Evolutionary conservation across 2,797 vertebrate species (phyloP), one percentile per base, ranked within the genome.

Genomic region (Cetoscarus ocellatus): DNA sequence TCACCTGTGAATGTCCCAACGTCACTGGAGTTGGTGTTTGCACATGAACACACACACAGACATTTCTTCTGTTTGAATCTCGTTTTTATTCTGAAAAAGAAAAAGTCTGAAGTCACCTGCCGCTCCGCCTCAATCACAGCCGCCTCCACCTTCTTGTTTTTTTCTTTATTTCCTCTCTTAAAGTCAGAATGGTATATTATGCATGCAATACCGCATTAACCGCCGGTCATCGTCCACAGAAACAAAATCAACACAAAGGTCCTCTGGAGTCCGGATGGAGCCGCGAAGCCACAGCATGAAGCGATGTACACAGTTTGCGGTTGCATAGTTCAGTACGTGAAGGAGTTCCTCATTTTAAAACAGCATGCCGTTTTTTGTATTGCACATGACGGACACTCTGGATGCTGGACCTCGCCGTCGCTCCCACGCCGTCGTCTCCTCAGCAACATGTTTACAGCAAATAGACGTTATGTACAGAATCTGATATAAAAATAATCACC

Each of bases 171-270:
- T 92, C 61, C 70, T 82, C 94, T 93, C 94, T 93, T 97, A 93
- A 97, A 98, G 97, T 95, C 90, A 95, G 94, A 95, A 95, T 95
- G 94, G 94, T 95, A 93, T 91, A 86, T 92, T 86, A 95, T 91
- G 96, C 97, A 98, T 98, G 97, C 97, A 96, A 92, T 95, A 96
- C 94, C 94, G 94, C 94, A 96, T 95, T 94, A 94, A 91, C 95
- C 87, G 81, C 86, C 93, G 94, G 93, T 94, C 93, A 93, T 94
- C 91, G 94, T 93, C 93, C 95, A 97, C 96, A 96, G 95, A 96
- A 96, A 95, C 90, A 61, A 53, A 49, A 36, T n/a, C 39, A 76
- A 84, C 76, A 88, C 75, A 72, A 73, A 77, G 92, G 83, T 90
- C 91, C 84, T 86, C 88, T 92, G 67, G 84, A 74, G 87, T 91